Base-by-base conservation (phyloP, 2,113 vertebrate species). In the Myotis lucifugus region DNA sequence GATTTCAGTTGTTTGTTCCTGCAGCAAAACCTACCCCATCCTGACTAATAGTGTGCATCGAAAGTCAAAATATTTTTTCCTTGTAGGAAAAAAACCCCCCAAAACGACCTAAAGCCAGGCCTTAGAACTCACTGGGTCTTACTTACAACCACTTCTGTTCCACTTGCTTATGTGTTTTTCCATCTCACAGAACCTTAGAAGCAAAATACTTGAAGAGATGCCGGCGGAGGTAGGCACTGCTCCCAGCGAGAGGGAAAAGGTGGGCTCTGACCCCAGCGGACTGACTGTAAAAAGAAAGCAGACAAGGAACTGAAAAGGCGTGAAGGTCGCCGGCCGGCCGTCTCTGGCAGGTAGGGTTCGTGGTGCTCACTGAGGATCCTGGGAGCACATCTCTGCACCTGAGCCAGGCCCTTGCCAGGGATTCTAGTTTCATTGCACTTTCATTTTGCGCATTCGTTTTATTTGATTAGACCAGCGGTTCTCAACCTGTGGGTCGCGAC, bases 21-120 rank as follows among this genome's bases (percentile, higher is more conserved):
- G n/a, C n/a, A 81, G 66, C 90, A 87, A 95, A 96, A 87, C 29
- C n/a, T 77, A 46, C n/a, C 61, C 29, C 50, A 70, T 72, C 56
- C 92, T 96, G 54, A 81, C 76, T 87, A 59, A 56, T n/a, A 21
- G 1, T 15, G 78, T 52, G 15, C 7, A 79, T 29, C 34, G 5
- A 56, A 88, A 72, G 12, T 59, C 4, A n/a, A 25, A 56, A 2
- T 34, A 23, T n/a, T 66, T 37, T n/a, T 12, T 15, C 1, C 40
- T 14, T 4, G 8, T 11, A 0, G 0, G 42, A 79, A n/a, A 27
- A 12, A 61, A 27, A 11, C 8, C 14, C 50, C 14, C 3, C 15
- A 6, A 37, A 21, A 76, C 6, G 27, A 32, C 6, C 37, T 17
- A 91, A 86, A 89, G 8, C 29, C 59, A 48, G 0, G 7, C 50